These are phyloP conservation scores for Blastomussa wellsi DNA, from an alignment of 92 coral and sea anemone species.

Conservation along the genomic window DNA sequence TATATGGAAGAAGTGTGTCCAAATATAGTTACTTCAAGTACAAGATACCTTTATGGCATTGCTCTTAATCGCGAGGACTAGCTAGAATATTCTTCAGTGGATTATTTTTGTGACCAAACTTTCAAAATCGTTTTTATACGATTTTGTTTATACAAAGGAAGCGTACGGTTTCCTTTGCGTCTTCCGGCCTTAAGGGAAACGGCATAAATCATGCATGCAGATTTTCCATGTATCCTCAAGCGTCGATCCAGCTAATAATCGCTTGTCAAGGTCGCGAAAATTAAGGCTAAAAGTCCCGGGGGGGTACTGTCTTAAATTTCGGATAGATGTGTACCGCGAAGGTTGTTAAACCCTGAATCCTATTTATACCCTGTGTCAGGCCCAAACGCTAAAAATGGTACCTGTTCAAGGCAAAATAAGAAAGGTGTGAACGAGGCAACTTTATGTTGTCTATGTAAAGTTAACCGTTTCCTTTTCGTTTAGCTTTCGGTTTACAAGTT, in stretches of 20 bases:
- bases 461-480: no score
- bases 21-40: background rate
- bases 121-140: background rate
- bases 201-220: background rate
- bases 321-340: no score
- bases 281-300: constrained; percentile 11
- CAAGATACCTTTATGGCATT: background rate
- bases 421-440: no score
- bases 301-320: no score
- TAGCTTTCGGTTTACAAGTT: no score
- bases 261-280: constrained; percentile 8
- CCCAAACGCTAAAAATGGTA: no score
- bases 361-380: no score
- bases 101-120: background rate
- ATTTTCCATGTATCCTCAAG: background rate
- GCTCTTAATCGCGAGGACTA: background rate
- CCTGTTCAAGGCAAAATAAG: no score
- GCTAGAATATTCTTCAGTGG: background rate
- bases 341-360: no score
- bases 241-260: constrained; percentile 21
- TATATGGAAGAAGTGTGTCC: background rate
- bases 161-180: background rate
- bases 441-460: no score
- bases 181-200: constrained; percentile 12
- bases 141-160: constrained; percentile 1